Evolutionary conservation across 2,113 vertebrate genomes (phyloP).

Genomic region (Gadus macrocephalus): DNA sequence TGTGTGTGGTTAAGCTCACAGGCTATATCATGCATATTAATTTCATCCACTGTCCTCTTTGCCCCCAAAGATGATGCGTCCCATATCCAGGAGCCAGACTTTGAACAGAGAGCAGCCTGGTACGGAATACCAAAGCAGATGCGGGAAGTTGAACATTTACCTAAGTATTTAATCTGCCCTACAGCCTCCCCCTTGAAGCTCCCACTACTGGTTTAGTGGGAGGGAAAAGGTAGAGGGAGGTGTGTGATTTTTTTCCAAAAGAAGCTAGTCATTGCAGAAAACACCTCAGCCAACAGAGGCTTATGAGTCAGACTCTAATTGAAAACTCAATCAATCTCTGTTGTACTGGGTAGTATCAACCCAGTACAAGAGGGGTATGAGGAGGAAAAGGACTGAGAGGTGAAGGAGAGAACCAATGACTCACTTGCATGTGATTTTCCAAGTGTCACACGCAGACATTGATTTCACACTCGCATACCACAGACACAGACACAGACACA

Average conservation of each 20-base stretch:
- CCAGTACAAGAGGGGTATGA: not conserved
- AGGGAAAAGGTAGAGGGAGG: slow-evolving; percentile 3
- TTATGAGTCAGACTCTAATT: slow-evolving; percentile 11
- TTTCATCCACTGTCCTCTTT: slow-evolving; percentile 2
- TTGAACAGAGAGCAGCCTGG: slow-evolving; percentile 27
- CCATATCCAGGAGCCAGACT: slow-evolving; percentile 12
- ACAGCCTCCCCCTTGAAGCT: slow-evolving; percentile 1
- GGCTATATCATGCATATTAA: not conserved
- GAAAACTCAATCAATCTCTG: not conserved
- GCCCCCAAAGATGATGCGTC: slow-evolving; percentile 8
- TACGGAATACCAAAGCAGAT: slow-evolving; percentile 35
- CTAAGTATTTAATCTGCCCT: slow-evolving; percentile 20
- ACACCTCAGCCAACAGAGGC: slow-evolving; percentile 19
- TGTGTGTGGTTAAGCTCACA: not conserved
- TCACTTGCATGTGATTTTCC: slow-evolving; percentile 48
- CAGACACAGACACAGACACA: slow-evolving; percentile 28
- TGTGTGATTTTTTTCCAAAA: slow-evolving; percentile 27
- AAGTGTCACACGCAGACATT: slow-evolving; percentile 47
- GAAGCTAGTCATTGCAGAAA: slow-evolving; percentile 35
- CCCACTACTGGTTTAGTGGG: not conserved
- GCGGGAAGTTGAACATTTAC: slow-evolving; percentile 21
- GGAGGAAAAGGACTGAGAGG: not conserved
- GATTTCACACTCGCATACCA: slow-evolving; percentile 16
- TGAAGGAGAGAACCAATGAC: slow-evolving; percentile 32
- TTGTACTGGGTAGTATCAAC: slow-evolving; percentile 24